Conservation (phyloP, 2,888 invertebrate genomes). For the Lasioglossum vierecki region DNA sequence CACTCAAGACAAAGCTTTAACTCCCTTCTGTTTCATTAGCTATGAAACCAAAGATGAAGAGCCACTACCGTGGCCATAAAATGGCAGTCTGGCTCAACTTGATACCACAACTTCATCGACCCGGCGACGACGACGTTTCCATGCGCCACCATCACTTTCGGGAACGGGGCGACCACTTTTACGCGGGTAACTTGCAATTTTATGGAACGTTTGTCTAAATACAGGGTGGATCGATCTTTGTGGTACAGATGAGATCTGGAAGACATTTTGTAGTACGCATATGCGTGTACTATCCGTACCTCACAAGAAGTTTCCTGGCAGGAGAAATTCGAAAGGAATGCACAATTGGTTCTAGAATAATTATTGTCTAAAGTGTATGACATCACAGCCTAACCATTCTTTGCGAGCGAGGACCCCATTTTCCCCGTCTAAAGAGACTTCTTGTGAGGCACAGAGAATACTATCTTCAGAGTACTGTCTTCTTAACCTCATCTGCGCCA, state of each 20-base stretch:
- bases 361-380: too few species aligned
- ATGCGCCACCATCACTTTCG: constrained; percentile 92
- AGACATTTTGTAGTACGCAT: too few species aligned
- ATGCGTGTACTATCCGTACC: too few species aligned
- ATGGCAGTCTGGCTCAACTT: constrained; percentile 95
- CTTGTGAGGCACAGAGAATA: too few species aligned
- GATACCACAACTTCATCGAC: constrained; percentile 93
- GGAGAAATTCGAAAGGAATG: too few species aligned
- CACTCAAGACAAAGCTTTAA: neutral
- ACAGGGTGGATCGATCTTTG: neutral
- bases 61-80: constrained; percentile 95
- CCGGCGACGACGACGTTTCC: constrained; percentile 89
- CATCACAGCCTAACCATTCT: too few species aligned
- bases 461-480: too few species aligned
- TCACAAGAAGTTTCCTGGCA: too few species aligned
- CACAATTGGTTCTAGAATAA: too few species aligned
- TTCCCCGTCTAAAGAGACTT: too few species aligned
- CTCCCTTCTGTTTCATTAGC: constrained; percentile 84
- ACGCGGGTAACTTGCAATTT: constrained; percentile 86
- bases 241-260: neutral
- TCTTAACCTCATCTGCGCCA: neutral
- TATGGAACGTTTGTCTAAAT: neutral
- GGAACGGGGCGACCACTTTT: constrained; percentile 89
- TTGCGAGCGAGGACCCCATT: too few species aligned
- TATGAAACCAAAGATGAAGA: constrained; percentile 90